Base-by-base conservation (phyloP, 2,797 vertebrate species). In the Parotocinclus haroldoi region DNA sequence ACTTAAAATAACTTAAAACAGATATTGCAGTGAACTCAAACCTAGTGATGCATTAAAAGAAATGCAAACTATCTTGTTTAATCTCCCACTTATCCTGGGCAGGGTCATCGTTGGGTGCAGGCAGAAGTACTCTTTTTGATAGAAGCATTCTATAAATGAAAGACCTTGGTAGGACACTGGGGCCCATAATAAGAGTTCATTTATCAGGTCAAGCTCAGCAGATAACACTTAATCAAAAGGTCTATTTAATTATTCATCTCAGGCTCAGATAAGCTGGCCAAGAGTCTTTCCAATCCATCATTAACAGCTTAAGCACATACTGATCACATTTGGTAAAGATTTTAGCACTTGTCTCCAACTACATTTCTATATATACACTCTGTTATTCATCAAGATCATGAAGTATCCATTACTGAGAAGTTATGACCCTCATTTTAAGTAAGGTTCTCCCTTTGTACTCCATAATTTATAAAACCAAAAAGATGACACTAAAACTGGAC, bases 161-260 rank as follows among this genome's bases (percentile, higher is more conserved):
- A 14, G n/a, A 50, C 13, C 14, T 6, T 6, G n/a, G 4, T n/a
- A n/a, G 4, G n/a, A n/a, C 8, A 16, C 4, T 50, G n/a, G n/a
- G n/a, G n/a, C 48, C 76, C n/a, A 80, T 84, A 88, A 89, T 85
- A 86, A 83, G 78, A 69, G 48, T 44, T 57, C n/a, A 77, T 80
- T 74, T 60, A 67, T 82, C 64, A 80, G 66, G 9, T 63, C 68
- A 67, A 75, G 19, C 42, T 79, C 52, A 42, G 68, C 40, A 9
- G 46, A 17, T 69, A 18, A 9, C 4, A 74, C 68, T n/a, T 56
- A 71, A 74, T 66, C 53, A 44, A 19, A 27, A 48, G 69, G 37
- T 69, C 39, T 68, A 46, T 58, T 37, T 12, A 65, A 66, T 68
- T 64, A 75, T 77, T 71, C 69, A 70, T 72, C 13, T 72, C 48